These are phyloP conservation scores for Vannuccia rotundouncinata DNA, from an alignment of 2,888 invertebrate genomes.

Conservation along the genomic window DNA sequence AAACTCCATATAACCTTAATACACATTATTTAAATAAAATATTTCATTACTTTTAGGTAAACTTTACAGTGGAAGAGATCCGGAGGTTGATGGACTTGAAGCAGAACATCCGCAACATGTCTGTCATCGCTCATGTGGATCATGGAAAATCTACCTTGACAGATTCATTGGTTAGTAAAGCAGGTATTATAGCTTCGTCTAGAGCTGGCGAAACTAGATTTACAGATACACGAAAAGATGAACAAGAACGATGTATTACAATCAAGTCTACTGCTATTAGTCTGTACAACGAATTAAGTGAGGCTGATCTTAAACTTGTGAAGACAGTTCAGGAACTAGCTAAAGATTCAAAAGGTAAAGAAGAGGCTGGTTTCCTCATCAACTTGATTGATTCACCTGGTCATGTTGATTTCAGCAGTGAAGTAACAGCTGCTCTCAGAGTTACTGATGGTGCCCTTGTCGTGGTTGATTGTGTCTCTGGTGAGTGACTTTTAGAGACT, in stretches of 20 bases:
- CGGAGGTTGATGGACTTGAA: slow-evolving; percentile 90
- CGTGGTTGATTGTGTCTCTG: slow-evolving; percentile 98
- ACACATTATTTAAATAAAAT: no score
- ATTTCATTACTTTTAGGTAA: no score
- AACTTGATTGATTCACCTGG: slow-evolving; percentile 99
- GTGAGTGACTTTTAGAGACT: no score
- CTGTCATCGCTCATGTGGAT: slow-evolving; percentile 99
- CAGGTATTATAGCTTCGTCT: slow-evolving; percentile 96
- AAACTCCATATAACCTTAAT: no score
- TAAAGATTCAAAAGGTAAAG: slow-evolving; percentile 41
- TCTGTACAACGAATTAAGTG: slow-evolving; percentile 93
- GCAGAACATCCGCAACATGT: slow-evolving; percentile 99
- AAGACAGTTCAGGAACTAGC: slow-evolving; percentile 64
- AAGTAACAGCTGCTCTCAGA: slow-evolving; percentile 98
- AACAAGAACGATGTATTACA: slow-evolving; percentile 99
- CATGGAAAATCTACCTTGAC: slow-evolving; percentile 99
- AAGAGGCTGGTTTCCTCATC: slow-evolving; percentile 85
- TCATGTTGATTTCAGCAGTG: slow-evolving; percentile 99
- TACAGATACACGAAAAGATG: slow-evolving; percentile 98
- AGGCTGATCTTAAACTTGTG: slow-evolving; percentile 88
- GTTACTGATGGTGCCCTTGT: slow-evolving; percentile 99
- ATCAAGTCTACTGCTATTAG: slow-evolving; percentile 99
- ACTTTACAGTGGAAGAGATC: slow-evolving; percentile 42
- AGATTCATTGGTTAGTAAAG: slow-evolving; percentile 97
- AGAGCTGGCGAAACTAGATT: slow-evolving; percentile 98